Conservation (phyloP, 2,888 invertebrate genomes). For the Oscheius sp. region DNA sequence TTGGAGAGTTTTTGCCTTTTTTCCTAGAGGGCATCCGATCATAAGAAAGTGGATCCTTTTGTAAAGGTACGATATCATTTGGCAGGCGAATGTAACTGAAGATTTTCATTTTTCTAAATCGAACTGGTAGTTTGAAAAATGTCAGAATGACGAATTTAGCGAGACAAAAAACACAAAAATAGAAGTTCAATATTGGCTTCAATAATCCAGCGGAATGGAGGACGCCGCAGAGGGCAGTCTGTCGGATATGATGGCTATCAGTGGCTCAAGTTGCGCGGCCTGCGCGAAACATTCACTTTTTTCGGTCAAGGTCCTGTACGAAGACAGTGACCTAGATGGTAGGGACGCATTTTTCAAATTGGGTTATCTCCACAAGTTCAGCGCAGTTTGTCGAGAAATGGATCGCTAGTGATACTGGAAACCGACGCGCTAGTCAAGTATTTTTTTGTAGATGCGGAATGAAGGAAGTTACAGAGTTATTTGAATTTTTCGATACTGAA, state of each 20-base stretch:
- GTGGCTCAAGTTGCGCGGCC: conserved; percentile 31
- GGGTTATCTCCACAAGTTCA: conserved; percentile 33
- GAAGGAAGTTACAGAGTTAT: background rate
- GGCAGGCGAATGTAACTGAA: no score
- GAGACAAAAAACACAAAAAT: no score
- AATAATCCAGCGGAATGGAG: conserved; percentile 12
- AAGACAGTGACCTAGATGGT: conserved; percentile 33
- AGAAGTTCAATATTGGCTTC: background rate
- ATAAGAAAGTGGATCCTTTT: conserved; percentile 17
- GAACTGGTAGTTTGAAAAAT: background rate
- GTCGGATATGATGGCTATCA: conserved; percentile 30
- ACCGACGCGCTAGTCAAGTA: conserved; percentile 5
- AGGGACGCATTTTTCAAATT: conserved; percentile 33
- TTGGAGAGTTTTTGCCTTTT: conserved; percentile 9
- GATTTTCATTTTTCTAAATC: conserved; percentile 4
- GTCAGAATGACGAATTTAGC: no score
- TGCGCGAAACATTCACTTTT: conserved; percentile 33
- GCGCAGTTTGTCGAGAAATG: conserved; percentile 24
- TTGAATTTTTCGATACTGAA: background rate
- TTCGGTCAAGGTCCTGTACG: conserved; percentile 34
- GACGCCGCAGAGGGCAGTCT: conserved; percentile 25
- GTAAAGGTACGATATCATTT: background rate
- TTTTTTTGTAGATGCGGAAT: background rate
- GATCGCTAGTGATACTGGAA: conserved; percentile 25
- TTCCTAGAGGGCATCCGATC: conserved; percentile 4